phyloP scores from a whole-genome alignment of 2,888 invertebrate species.

The Elmis aenea region DNA sequence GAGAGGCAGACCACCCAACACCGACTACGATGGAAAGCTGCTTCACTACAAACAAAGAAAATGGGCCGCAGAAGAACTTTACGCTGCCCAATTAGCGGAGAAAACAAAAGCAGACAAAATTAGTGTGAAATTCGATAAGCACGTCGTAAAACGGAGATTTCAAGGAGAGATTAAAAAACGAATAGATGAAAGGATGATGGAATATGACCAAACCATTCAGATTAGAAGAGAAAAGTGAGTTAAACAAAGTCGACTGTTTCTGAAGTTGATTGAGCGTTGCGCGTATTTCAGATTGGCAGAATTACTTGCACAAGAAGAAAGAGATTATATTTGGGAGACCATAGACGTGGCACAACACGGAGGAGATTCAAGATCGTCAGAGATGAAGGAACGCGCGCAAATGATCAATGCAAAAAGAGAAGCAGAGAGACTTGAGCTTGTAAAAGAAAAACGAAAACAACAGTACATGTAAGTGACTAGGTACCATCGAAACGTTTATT shows the following conservation, averaged over 20 bases:
- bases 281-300: conserved; percentile 42
- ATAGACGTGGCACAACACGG: conserved; percentile 52
- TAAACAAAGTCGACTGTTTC: not conserved
- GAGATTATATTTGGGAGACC: conserved; percentile 50
- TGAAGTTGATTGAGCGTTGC: not conserved
- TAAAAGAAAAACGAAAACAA: conserved; percentile 44
- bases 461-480: conserved; percentile 38
- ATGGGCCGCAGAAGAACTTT: conserved; percentile 15
- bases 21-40: conserved; percentile 29
- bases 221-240: conserved; percentile 44
- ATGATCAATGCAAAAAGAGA: conserved; percentile 49
- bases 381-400: conserved; percentile 48
- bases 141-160: conserved; percentile 30
- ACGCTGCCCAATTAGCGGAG: conserved; percentile 13
- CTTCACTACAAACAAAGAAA: conserved; percentile 33
- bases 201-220: conserved; percentile 35
- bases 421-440: conserved; percentile 51
- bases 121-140: conserved; percentile 31
- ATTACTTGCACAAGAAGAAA: conserved; percentile 51
- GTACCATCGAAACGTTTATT: not conserved
- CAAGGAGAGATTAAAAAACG: conserved; percentile 32
- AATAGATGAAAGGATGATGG: conserved; percentile 33
- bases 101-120: conserved; percentile 22
- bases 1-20: conserved; percentile 33
- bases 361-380: conserved; percentile 48